A percentile compares a stretch with the other conserved stretches of the same genome.
Evolutionary conservation across 2,113 vertebrate species (phyloP).

Genomic region (Oxyruncus cristatus): DNA sequence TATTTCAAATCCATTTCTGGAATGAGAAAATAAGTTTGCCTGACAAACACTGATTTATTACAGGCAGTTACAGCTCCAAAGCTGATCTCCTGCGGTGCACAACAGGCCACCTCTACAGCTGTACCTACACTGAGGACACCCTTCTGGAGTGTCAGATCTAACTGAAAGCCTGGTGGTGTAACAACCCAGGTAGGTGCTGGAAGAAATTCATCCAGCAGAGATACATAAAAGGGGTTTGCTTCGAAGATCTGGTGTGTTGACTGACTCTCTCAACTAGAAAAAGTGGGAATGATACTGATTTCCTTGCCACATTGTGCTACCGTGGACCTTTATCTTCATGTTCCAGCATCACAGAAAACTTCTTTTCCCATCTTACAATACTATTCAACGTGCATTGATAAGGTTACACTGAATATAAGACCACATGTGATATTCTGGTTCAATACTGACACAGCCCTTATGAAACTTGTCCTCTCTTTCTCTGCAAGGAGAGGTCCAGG

Average conservation of each 20-base stretch:
- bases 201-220: background rate
- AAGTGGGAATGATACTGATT: background rate
- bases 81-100: background rate
- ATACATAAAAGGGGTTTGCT: background rate
- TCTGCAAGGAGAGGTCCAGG: background rate
- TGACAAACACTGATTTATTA: background rate
- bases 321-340: background rate
- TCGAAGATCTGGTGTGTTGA: background rate
- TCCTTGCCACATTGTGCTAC: background rate
- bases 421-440: background rate
- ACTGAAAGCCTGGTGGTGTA: background rate
- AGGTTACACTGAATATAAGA: background rate
- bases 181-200: background rate
- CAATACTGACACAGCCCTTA: background rate
- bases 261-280: background rate
- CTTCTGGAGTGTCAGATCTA: background rate
- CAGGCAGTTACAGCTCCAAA: background rate
- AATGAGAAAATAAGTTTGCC: background rate
- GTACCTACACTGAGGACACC: background rate
- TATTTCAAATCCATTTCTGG: background rate
- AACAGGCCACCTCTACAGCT: background rate
- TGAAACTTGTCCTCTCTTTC: background rate
- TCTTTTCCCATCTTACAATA: background rate
- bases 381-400: background rate
- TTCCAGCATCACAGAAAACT: background rate